Conservation (phyloP, 2,888 invertebrate genomes). For the Temnothorax ravouxi region DNA sequence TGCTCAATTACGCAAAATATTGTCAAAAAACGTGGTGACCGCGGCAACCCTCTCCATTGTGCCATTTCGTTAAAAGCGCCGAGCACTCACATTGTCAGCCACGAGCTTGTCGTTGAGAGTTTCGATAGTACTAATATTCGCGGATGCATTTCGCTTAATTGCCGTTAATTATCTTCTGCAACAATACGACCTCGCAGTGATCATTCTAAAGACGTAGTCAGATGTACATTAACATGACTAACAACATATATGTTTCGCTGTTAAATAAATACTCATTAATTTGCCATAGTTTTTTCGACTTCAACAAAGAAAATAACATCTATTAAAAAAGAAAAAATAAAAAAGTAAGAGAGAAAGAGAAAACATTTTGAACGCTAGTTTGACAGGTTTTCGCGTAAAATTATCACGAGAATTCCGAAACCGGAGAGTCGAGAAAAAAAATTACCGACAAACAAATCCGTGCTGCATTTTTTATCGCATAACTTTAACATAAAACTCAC, state of each 20-base stretch:
- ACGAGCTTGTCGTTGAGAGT: slow-evolving; percentile 35
- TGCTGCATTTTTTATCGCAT: slow-evolving; percentile 47
- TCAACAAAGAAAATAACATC: neutral
- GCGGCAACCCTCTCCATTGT: slow-evolving; percentile 43
- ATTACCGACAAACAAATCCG: slow-evolving; percentile 41
- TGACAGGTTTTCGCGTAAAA: slow-evolving; percentile 49
- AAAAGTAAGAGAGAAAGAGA: slow-evolving; percentile 4
- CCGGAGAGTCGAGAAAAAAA: slow-evolving; percentile 15
- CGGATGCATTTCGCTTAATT: slow-evolving; percentile 41
- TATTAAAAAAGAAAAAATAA: neutral
- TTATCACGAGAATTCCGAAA: slow-evolving; percentile 44
- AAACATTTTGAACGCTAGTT: slow-evolving; percentile 29
- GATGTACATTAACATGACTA: slow-evolving; percentile 9
- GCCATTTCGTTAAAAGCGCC: slow-evolving; percentile 53
- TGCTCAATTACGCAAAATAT: slow-evolving; percentile 84
- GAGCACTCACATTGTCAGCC: slow-evolving; percentile 33
- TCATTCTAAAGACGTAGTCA: slow-evolving; percentile 14
- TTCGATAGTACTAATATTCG: slow-evolving; percentile 23
- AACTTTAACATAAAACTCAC: slow-evolving; percentile 51
- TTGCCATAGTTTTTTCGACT: neutral
- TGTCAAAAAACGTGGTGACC: slow-evolving; percentile 77
- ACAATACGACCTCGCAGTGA: slow-evolving; percentile 15
- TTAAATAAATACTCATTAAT: neutral
- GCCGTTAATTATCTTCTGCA: slow-evolving; percentile 44
- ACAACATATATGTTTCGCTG: neutral